These are phyloP conservation scores for Ichneumoninae sp. DNA, from an alignment of 2,888 invertebrate species.

Conservation along the genomic window DNA sequence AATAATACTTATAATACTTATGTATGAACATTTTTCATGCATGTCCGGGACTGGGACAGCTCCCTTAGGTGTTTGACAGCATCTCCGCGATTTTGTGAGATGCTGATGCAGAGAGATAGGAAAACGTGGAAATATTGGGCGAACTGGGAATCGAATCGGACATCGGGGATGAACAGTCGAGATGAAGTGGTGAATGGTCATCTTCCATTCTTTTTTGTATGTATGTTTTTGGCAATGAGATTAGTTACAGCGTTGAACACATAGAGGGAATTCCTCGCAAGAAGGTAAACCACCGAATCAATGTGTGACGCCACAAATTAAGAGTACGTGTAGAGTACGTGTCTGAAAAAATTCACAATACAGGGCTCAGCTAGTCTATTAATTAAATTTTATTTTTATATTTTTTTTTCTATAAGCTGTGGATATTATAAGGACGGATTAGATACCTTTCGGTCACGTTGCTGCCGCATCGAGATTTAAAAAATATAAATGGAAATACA, in stretches of 20 bases:
- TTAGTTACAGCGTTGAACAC: background rate
- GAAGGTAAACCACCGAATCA: slow-evolving; percentile 36
- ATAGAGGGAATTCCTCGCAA: slow-evolving; percentile 36
- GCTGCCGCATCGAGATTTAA: background rate
- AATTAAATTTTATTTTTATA: background rate
- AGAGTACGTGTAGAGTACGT: slow-evolving; percentile 14
- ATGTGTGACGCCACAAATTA: slow-evolving; percentile 8
- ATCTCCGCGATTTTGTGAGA: slow-evolving; percentile 40
- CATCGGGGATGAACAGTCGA: slow-evolving; percentile 2
- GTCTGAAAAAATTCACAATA: slow-evolving; percentile 23
- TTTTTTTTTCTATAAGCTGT: slow-evolving; percentile 10
- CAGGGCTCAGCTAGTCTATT: slow-evolving; percentile 25
- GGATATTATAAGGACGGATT: slow-evolving; percentile 51
- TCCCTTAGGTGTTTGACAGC: no score
- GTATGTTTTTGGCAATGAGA: background rate
- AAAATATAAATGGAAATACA: slow-evolving; percentile 1
- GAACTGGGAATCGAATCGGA: slow-evolving; percentile 3
- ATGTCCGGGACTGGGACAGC: no score
- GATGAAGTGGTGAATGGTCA: background rate
- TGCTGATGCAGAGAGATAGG: slow-evolving; percentile 20
- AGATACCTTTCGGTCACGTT: slow-evolving; percentile 55
- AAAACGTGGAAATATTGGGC: background rate
- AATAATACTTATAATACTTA: no score
- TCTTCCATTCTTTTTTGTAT: background rate
- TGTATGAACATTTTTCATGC: no score